phyloP scores from a whole-genome alignment of 2,888 invertebrate genomes.

The Eudemis profundana region DNA sequence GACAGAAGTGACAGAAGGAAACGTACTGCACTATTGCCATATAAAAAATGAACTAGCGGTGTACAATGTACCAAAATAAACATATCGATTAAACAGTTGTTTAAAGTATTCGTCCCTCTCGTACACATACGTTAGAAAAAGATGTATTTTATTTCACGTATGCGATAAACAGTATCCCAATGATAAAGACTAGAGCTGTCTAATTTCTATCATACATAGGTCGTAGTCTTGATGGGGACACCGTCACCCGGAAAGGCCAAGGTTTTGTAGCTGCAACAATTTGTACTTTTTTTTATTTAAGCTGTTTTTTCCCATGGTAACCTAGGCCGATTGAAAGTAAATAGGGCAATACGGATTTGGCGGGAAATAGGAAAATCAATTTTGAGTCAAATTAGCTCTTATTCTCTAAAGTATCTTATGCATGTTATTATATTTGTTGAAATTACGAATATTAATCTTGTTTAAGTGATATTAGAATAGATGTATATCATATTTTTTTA shows the following conservation, averaged over 20 bases:
- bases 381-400: constrained; percentile 8
- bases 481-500: neutral
- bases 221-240: no score
- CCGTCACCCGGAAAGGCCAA: no score
- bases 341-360: constrained; percentile 15
- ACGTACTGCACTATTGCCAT: constrained; percentile 41
- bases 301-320: neutral
- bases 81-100: constrained; percentile 15
- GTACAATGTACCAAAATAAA: constrained; percentile 10
- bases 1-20: constrained; percentile 20
- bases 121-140: no score
- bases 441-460: neutral
- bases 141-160: no score
- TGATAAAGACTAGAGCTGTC: no score
- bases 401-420: neutral
- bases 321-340: neutral
- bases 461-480: neutral
- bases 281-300: no score
- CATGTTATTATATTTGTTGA: neutral
- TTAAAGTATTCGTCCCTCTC: no score
- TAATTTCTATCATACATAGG: no score
- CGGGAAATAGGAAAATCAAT: constrained; percentile 25
- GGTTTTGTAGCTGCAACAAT: no score
- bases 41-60: constrained; percentile 4
- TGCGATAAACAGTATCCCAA: no score